phyloP scores from a whole-genome alignment of 2,888 invertebrate genomes.

The Calephelis perditalis region DNA sequence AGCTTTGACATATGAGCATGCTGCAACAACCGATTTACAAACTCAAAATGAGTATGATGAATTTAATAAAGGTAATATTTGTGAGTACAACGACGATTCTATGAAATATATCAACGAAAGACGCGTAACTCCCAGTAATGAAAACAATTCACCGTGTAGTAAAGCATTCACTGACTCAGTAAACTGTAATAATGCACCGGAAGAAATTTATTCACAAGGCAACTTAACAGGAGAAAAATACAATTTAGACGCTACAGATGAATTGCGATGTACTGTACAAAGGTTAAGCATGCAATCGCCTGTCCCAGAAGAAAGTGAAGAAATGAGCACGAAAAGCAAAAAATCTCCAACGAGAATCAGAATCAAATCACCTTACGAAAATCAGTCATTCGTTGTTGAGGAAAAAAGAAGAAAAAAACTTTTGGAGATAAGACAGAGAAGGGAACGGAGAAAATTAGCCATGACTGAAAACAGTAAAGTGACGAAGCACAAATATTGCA shows the following conservation, averaged over 20 bases:
- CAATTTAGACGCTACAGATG: conserved; percentile 38
- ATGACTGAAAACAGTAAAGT: conserved; percentile 52
- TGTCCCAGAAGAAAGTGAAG: conserved; percentile 48
- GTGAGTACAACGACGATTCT: background rate
- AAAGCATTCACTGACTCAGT: background rate
- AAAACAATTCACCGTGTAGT: background rate
- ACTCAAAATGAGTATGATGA: conserved; percentile 18
- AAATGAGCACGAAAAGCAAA: conserved; percentile 38
- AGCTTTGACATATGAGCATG: conserved; percentile 14
- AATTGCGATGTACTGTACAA: conserved; percentile 45
- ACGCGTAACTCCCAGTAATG: background rate
- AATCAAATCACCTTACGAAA: conserved; percentile 68
- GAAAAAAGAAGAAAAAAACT: conserved; percentile 60
- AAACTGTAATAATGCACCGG: background rate
- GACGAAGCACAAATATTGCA: conserved; percentile 48
- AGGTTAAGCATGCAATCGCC: conserved; percentile 43
- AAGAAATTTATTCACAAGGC: background rate
- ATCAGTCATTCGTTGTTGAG: conserved; percentile 51
- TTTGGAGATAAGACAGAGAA: conserved; percentile 57
- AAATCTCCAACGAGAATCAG: conserved; percentile 49
- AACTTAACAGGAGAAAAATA: conserved; percentile 32
- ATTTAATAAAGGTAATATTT: conserved; percentile 15
- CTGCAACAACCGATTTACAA: conserved; percentile 14
- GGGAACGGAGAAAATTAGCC: conserved; percentile 57
- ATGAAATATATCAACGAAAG: background rate